Evolutionary conservation across 2,797 vertebrate genomes (phyloP), one percentile per base, ranked within the genome.

Genomic region (Pogonophryne albipinna): DNA sequence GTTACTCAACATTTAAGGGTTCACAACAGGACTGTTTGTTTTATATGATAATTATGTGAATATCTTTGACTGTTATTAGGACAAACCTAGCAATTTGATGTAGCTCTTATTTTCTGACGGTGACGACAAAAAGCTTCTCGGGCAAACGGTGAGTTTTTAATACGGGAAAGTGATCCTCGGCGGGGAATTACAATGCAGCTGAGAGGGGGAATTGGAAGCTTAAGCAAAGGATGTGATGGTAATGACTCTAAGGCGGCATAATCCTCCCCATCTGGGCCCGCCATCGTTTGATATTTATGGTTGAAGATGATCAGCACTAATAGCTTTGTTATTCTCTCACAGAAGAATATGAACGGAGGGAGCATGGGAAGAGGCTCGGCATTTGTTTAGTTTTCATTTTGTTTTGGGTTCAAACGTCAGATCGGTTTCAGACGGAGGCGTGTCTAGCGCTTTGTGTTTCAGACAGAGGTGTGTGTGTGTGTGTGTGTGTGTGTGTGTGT

Each of bases 201-300:
- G 93, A 91, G 91, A 92, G 91, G 84, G 84, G 92, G 94, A 95
- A 96, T 95, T 92, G 95, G 90, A 93, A 96, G 96, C 95, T 97
- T 97, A 97, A 91, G 90, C 92, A 93, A 95, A 96, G 96, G 96
- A 97, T 97, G 95, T 96, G 96, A 95, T 91, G 91, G 93, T 96
- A 96, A 97, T 95, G 89, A 96, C 93, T 95, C 94, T 96, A 95
- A 97, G 94, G 86, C 95, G 20, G 80, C 93, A 93, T 97, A 97
- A 97, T 96, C 96, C 95, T 87, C 74, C 91, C 94, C 96, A 97
- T 97, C 96, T 97, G 96, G 94, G 93, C 93, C 93, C 68, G 78
- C 68, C 89, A 94, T 93, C 89, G 94, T 94, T 95, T 94, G 94
- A 96, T 96, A 95, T 96, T 95, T 94, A 96, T 93, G 95, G 95